Percentiles rank a stretch among this genome's conserved stretches.
Conservation (phyloP, 1,140 invertebrate species). For the Propsilocerus akamusi region DNA sequence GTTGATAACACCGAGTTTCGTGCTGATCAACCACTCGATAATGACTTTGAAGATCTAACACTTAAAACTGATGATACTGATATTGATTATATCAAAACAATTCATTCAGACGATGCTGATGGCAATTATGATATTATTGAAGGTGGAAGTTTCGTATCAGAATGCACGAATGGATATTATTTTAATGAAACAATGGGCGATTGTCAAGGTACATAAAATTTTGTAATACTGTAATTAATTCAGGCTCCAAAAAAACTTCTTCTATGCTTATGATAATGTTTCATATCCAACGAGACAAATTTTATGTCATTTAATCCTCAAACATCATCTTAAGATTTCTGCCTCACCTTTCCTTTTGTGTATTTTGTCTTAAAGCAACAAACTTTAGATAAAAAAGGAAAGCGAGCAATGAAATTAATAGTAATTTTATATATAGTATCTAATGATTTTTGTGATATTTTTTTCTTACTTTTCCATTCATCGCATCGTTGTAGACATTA, state of each 20-base stretch:
- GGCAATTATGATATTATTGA: neutral
- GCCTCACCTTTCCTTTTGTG: too few species aligned
- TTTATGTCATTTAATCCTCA: too few species aligned
- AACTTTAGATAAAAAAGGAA: too few species aligned
- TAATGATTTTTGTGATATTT: too few species aligned
- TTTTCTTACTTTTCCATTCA: neutral
- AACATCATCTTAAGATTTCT: too few species aligned
- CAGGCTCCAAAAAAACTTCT: too few species aligned
- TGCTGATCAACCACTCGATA: constrained; percentile 18
- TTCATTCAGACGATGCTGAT: neutral
- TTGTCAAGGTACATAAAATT: constrained; percentile 7
- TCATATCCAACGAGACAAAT: too few species aligned
- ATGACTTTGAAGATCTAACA: constrained; percentile 4
- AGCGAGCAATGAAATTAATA: too few species aligned
- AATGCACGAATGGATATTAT: constrained; percentile 5
- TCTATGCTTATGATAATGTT: too few species aligned
- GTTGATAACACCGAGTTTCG: constrained; percentile 15
- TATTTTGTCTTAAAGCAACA: too few species aligned
- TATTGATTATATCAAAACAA: neutral
- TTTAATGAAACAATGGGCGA: neutral
- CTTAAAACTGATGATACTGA: neutral
- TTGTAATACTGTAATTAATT: too few species aligned
- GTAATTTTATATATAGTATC: too few species aligned
- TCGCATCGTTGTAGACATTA: constrained; percentile 28
- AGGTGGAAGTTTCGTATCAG: neutral